Percentiles rank a stretch among this genome's conserved stretches.
Evolutionary conservation across 2,888 invertebrate species (phyloP).

Genomic region (Cantharis lateralis): DNA sequence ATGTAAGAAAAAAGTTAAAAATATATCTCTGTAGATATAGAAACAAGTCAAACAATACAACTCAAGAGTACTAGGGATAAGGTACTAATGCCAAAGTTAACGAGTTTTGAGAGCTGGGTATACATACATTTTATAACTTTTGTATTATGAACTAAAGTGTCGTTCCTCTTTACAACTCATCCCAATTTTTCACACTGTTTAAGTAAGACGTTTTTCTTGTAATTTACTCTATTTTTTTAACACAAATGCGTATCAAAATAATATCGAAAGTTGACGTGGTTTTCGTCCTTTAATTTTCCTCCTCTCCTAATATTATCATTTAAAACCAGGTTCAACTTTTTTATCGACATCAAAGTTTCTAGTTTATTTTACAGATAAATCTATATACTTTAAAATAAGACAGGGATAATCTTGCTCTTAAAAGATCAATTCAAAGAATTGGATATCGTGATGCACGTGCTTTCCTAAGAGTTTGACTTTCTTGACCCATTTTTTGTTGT

Average conservation of each 20-base stretch:
- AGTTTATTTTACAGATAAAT: neutral
- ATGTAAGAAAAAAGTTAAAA: constrained; percentile 14
- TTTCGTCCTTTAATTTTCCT: neutral
- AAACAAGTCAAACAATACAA: constrained; percentile 31
- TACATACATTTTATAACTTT: constrained; percentile 30
- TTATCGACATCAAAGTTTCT: neutral
- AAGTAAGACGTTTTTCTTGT: constrained; percentile 1
- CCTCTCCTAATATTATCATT: neutral
- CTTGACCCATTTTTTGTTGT: neutral
- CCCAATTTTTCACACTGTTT: constrained; percentile 16
- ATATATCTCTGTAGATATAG: constrained; percentile 23
- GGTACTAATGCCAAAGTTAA: constrained; percentile 29
- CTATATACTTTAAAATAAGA: neutral
- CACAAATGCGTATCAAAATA: neutral
- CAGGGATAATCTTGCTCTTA: neutral
- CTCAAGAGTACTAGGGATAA: constrained; percentile 23
- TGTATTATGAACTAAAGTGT: constrained; percentile 26
- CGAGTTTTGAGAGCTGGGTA: constrained; percentile 29
- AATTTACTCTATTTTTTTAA: no score
- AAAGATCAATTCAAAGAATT: neutral
- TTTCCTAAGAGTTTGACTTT: neutral
- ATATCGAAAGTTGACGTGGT: neutral
- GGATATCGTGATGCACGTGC: neutral
- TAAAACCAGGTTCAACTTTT: neutral
- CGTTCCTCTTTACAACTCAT: constrained; percentile 17